phyloP scores from a whole-genome alignment of 64 coral and sea anemone genomes.

The Dendrophyllia cribrosa region DNA sequence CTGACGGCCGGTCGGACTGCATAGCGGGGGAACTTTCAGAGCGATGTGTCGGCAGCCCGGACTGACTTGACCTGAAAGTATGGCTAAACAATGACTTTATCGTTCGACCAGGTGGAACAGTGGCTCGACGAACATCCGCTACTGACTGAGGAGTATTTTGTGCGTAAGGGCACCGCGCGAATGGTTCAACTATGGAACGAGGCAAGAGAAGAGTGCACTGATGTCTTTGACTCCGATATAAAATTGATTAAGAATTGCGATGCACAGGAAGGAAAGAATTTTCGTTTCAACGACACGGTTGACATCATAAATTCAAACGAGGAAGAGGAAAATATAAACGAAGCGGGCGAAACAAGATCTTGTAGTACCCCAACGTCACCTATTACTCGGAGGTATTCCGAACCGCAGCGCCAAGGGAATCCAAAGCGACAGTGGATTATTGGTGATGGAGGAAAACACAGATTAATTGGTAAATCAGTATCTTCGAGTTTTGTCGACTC shows the following conservation, averaged over 20 bases:
- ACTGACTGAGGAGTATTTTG: conserved; percentile 91
- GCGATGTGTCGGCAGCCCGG: conserved; percentile 5
- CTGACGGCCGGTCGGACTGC: background rate
- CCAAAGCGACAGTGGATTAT: conserved; percentile 59
- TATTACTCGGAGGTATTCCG: conserved; percentile 73
- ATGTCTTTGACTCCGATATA: conserved; percentile 30
- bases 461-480: conserved; percentile 47
- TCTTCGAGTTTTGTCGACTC: conserved; percentile 90
- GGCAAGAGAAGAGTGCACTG: conserved; percentile 49
- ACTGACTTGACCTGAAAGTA: conserved; percentile 50
- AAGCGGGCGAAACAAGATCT: conserved; percentile 37
- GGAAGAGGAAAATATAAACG: conserved; percentile 48
- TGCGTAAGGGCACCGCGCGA: conserved; percentile 83
- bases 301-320: conserved; percentile 88
- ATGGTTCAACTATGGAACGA: conserved; percentile 92
- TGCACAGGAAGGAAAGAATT: conserved; percentile 66
- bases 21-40: conserved; percentile 15
- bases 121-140: conserved; percentile 87
- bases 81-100: conserved; percentile 95
- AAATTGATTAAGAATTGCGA: conserved; percentile 50
- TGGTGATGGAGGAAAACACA: conserved; percentile 68
- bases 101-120: conserved; percentile 94
- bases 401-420: conserved; percentile 69
- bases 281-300: conserved; percentile 89
- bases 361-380: background rate